Percentiles rank a stretch among this genome's conserved stretches.
phyloP scores from a whole-genome alignment of 2,113 vertebrate genomes.

The Cottus gobio region DNA sequence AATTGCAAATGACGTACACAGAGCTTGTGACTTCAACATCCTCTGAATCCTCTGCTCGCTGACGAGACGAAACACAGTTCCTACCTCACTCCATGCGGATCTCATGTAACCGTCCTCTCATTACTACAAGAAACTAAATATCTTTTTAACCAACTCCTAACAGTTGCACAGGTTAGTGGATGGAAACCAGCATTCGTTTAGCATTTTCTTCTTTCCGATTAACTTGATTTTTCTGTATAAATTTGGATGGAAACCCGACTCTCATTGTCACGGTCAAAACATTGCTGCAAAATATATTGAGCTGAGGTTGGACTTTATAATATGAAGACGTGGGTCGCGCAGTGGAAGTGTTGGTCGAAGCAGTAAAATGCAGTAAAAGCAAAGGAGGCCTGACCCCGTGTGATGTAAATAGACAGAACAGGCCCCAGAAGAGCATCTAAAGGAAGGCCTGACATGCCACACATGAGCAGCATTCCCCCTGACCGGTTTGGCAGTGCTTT shows the following conservation, averaged over 20 bases:
- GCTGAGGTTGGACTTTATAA: background rate
- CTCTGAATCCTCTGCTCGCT: no score
- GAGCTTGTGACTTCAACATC: no score
- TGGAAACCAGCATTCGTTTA: background rate
- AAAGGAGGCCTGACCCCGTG: slow-evolving; percentile 18
- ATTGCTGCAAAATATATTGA: background rate
- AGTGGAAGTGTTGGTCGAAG: slow-evolving; percentile 16
- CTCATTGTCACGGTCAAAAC: no score
- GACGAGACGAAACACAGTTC: no score
- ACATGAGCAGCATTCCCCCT: slow-evolving; percentile 66
- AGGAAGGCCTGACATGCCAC: slow-evolving; percentile 66
- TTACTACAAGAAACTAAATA: no score
- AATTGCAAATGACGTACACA: no score
- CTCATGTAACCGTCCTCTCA: no score
- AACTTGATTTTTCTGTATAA: background rate
- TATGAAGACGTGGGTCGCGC: slow-evolving; percentile 7
- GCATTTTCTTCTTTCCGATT: background rate
- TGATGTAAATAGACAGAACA: slow-evolving; percentile 71
- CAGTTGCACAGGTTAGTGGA: background rate
- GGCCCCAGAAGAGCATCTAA: slow-evolving; percentile 52
- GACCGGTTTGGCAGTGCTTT: background rate
- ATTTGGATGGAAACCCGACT: background rate
- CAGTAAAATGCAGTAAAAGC: slow-evolving; percentile 45
- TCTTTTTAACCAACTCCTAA: background rate
- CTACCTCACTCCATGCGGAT: no score